Base-by-base conservation (phyloP, 2,113 vertebrate species). In the Ciconia maguari region DNA sequence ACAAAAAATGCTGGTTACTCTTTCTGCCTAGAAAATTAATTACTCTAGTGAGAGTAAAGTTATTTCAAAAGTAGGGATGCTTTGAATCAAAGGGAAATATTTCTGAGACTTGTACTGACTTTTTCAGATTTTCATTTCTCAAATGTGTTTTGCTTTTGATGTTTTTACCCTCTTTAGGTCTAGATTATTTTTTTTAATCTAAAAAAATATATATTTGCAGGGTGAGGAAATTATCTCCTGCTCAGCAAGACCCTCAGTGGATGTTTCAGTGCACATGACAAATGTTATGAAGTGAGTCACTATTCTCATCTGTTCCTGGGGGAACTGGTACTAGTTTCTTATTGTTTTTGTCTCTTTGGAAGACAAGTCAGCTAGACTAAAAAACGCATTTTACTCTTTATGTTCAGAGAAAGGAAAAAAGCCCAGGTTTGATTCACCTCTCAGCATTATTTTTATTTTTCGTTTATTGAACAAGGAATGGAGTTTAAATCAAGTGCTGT, bases 1-100 rank as follows among this genome's bases (percentile, higher is more conserved):
- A 72, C 34, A 71, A 87, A 94, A 92, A 83, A 61, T 65, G 34
- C 15, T 66, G 14, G 61, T 89, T 77, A 54, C 29, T 96, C 68
- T 91, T 94, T 94, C 87, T 93, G 66, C 70, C 41, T 93, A 66
- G 84, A 85, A 96, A 93, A 96, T 91, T 83, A 96, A 95, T 96
- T 95, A 61, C 70, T 66, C 51, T 80, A 77, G 79, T 77, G 51
- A 92, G 26, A 80, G 29, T 86, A 68, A 94, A 88, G 60, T 88
- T 90, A 86, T 94, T 94, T 88, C 58, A 72, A 94, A 94, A 77
- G 22, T 62, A 60, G 44, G 21, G 65, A 85, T 79, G 57, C 48
- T 96, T 91, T 46, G 42, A 95, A 93, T 93, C 85, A 94, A 90
- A 96, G 51, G 13, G 26, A 91, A 90, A 32, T 80, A 58, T 95